Evolutionary conservation across 2,888 invertebrate species (phyloP).

Genomic region (Polylopha cassiicola): DNA sequence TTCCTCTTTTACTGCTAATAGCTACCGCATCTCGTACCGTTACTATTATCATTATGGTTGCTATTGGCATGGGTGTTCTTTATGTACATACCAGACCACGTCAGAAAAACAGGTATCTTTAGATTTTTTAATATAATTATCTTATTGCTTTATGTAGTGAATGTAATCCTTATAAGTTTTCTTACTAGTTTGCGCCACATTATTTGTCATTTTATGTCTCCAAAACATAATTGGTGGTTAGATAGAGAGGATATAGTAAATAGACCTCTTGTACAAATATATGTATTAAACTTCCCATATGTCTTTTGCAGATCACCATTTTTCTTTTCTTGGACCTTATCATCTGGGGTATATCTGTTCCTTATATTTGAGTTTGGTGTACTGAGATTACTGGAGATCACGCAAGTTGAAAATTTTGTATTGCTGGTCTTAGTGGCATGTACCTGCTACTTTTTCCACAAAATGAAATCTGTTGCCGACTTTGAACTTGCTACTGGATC

Average conservation of each 20-base stretch:
- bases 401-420: conserved; percentile 62
- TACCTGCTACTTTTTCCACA: conserved; percentile 62
- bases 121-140: too few relatives aligned
- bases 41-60: conserved; percentile 58
- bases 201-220: too few relatives aligned
- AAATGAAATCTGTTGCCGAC: conserved; percentile 63
- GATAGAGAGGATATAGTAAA: too few relatives aligned
- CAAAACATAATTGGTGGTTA: too few relatives aligned
- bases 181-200: too few relatives aligned
- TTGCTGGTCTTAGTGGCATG: conserved; percentile 52
- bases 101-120: conserved; percentile 61
- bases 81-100: conserved; percentile 63
- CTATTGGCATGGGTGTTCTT: conserved; percentile 61
- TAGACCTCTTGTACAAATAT: too few relatives aligned
- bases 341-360: conserved; percentile 81
- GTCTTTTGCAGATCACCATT: conserved; percentile 80
- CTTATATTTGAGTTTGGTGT: conserved; percentile 83
- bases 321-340: conserved; percentile 85
- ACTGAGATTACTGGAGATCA: conserved; percentile 83
- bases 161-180: too few relatives aligned
- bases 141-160: too few relatives aligned
- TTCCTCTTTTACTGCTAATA: conserved; percentile 54
- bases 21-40: conserved; percentile 54
- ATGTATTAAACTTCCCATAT: conserved; percentile 3
- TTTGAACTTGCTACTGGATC: conserved; percentile 60